phyloP scores from a whole-genome alignment of 2,797 vertebrate species.

The Erethizon dorsatum region DNA sequence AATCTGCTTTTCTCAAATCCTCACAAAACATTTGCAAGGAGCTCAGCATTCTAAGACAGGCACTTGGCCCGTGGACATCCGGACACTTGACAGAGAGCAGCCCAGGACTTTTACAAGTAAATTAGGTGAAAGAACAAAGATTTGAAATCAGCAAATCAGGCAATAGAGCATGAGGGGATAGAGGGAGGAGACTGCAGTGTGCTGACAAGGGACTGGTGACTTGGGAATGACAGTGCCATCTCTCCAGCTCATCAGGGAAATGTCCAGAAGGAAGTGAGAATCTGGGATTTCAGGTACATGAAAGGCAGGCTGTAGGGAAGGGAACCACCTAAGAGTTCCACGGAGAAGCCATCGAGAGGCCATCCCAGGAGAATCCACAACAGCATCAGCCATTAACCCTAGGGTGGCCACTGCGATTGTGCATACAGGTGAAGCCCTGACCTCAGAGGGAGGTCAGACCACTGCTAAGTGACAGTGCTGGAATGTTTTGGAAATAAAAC shows the following conservation, averaged over 20 bases:
- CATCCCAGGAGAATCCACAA: accelerated
- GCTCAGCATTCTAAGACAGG: neutral
- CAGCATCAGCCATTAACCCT: accelerated
- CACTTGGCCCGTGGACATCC: accelerated
- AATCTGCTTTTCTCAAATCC: accelerated
- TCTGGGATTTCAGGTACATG: neutral
- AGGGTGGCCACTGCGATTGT: accelerated
- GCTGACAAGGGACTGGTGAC: neutral
- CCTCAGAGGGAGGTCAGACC: neutral
- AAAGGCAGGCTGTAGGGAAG: neutral
- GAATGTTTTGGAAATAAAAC: neutral
- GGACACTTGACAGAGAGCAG: accelerated
- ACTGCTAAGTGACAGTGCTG: neutral
- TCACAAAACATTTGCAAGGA: neutral
- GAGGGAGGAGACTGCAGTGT: accelerated
- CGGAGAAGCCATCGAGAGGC: accelerated
- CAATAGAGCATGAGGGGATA: accelerated
- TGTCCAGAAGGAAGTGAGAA: neutral
- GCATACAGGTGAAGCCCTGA: neutral
- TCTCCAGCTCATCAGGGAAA: neutral
- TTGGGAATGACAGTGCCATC: neutral
- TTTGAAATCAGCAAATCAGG: neutral
- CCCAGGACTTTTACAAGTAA: neutral
- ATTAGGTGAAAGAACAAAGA: neutral
- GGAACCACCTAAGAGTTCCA: accelerated